Percentiles rank a stretch among this genome's conserved stretches.
These are phyloP conservation scores for Clunio marinus DNA, from an alignment of 2,888 invertebrate genomes.

Conservation along the genomic window DNA sequence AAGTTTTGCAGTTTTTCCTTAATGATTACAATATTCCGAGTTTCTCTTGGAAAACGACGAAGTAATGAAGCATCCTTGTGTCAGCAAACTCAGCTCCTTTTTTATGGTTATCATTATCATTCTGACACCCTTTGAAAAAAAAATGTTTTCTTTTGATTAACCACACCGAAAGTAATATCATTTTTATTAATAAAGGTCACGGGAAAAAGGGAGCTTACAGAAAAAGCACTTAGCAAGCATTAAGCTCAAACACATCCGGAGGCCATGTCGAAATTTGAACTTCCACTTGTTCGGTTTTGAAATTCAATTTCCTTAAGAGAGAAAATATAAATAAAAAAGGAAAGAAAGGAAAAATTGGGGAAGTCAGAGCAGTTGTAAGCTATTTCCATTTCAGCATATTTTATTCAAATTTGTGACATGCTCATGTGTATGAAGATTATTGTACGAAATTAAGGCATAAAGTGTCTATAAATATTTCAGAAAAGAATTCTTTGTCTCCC, in stretches of 20 bases:
- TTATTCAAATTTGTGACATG: conserved; percentile 24
- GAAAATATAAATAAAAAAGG: background rate
- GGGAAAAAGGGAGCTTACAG: background rate
- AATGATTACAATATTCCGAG: background rate
- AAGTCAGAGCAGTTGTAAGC: no score
- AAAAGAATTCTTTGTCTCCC: no score
- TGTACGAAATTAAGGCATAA: conserved; percentile 17
- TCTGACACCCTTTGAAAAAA: background rate
- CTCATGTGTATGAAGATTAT: conserved; percentile 1
- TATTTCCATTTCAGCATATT: background rate
- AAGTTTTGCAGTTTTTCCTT: conserved; percentile 10
- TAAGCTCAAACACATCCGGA: background rate
- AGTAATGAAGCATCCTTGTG: no score
- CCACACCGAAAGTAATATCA: background rate
- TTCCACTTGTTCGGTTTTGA: background rate
- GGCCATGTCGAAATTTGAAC: background rate
- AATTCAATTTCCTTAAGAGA: conserved; percentile 20
- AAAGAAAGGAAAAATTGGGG: no score
- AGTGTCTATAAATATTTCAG: conserved; percentile 15
- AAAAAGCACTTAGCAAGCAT: background rate
- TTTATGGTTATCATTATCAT: background rate
- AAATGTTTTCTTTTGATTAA: conserved; percentile 10
- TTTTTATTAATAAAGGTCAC: background rate
- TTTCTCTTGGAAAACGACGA: no score
- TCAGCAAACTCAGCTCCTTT: no score